phyloP scores from a whole-genome alignment of 2,797 vertebrate genomes.

The Erethizon dorsatum region DNA sequence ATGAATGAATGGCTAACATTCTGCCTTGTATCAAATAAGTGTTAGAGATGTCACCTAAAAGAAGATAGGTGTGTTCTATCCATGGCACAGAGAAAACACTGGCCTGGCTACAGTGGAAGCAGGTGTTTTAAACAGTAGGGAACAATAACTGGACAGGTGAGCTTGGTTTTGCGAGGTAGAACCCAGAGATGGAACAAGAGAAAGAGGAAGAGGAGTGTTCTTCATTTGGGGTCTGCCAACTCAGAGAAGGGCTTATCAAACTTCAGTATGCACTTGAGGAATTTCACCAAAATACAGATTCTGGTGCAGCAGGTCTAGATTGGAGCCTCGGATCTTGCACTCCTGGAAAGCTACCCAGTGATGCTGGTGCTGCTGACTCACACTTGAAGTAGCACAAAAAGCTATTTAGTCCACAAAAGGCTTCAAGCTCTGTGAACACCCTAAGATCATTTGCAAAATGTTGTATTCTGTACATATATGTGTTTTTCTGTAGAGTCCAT shows the following conservation, averaged over 20 bases:
- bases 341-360: background rate
- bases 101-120: rapidly evolving
- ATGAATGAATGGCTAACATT: background rate
- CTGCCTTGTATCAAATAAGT: background rate
- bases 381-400: background rate
- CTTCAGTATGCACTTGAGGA: background rate
- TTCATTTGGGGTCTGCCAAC: background rate
- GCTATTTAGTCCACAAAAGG: background rate
- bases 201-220: background rate
- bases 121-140: background rate
- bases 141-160: background rate
- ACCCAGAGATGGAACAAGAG: background rate
- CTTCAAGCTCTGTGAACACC: background rate
- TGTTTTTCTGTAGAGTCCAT: background rate
- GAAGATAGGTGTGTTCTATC: background rate
- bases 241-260: background rate
- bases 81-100: background rate
- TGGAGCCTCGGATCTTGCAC: background rate
- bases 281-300: background rate
- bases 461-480: background rate
- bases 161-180: background rate
- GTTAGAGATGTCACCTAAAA: background rate
- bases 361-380: background rate
- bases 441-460: background rate
- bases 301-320: background rate